A percentile compares a stretch with the other conserved stretches of the same genome.
phyloP scores from a whole-genome alignment of 2,888 invertebrate species.

The Aleiodes testaceus region DNA sequence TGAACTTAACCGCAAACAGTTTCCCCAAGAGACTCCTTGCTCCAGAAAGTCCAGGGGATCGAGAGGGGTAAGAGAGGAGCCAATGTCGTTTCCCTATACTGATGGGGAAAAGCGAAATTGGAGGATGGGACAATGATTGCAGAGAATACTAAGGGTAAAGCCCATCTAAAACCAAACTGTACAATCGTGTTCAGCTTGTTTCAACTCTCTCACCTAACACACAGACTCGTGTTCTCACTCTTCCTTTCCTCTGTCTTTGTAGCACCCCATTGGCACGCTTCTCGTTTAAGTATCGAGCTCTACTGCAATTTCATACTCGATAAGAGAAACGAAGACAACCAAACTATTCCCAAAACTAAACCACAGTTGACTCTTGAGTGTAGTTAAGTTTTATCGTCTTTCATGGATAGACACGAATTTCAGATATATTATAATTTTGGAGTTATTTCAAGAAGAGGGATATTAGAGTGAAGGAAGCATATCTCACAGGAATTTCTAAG shows the following conservation, averaged over 20 bases:
- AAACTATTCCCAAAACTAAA: conserved; percentile 10
- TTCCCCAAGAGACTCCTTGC: conserved; percentile 43
- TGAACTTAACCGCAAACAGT: conserved; percentile 56
- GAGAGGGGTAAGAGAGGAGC: conserved; percentile 22
- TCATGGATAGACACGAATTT: conserved; percentile 12
- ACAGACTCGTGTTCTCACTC: no score
- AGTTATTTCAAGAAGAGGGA: no score
- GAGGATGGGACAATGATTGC: conserved; percentile 7
- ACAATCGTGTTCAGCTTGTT: not conserved
- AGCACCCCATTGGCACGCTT: conserved; percentile 38
- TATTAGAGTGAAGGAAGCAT: no score
- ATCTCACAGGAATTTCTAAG: no score
- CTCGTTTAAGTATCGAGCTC: conserved; percentile 29
- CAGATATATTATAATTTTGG: conserved; percentile 3
- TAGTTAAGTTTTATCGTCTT: conserved; percentile 15
- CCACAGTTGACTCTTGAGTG: conserved; percentile 25
- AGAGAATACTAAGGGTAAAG: conserved; percentile 34
- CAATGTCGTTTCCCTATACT: not conserved
- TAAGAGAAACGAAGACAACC: conserved; percentile 17
- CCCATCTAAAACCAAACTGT: conserved; percentile 24
- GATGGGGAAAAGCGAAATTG: conserved; percentile 3
- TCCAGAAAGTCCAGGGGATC: conserved; percentile 37
- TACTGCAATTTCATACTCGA: conserved; percentile 8
- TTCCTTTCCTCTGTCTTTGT: not conserved
- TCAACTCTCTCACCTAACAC: not conserved